A percentile compares a stretch with the other conserved stretches of the same genome.
These are phyloP conservation scores for Tetramorium bicarinatum DNA, from an alignment of 2,888 invertebrate species.

Conservation along the genomic window DNA sequence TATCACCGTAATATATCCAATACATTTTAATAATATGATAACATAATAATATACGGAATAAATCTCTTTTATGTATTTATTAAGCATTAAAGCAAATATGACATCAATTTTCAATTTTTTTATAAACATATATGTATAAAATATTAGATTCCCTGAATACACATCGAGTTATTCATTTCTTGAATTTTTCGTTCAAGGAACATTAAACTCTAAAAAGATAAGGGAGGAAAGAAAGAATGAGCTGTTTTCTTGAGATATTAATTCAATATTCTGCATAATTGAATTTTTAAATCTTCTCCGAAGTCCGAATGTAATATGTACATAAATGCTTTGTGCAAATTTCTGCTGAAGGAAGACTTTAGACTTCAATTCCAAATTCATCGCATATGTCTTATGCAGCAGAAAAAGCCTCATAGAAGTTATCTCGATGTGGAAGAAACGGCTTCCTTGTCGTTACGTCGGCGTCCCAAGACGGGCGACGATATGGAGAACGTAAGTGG, in stretches of 20 bases:
- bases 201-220: neutral
- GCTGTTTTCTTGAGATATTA: neutral
- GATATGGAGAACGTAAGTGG: constrained; percentile 39
- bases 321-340: neutral
- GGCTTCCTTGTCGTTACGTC: neutral
- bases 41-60: neutral
- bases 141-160: neutral
- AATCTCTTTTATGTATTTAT: neutral
- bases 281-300: neutral
- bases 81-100: neutral
- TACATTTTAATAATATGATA: constrained; percentile 11
- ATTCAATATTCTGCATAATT: neutral
- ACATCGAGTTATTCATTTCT: neutral
- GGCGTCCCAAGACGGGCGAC: neutral
- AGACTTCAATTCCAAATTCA: neutral
- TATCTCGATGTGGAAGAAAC: constrained; percentile 5
- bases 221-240: neutral
- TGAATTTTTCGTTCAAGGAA: neutral
- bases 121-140: neutral
- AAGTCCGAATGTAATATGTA: neutral
- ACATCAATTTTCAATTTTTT: constrained; percentile 1
- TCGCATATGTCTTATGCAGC: neutral
- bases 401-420: neutral
- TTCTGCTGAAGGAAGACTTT: neutral
- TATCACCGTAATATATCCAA: neutral